phyloP scores from a whole-genome alignment of 2,888 invertebrate species.

The Drosophila diplacantha region DNA sequence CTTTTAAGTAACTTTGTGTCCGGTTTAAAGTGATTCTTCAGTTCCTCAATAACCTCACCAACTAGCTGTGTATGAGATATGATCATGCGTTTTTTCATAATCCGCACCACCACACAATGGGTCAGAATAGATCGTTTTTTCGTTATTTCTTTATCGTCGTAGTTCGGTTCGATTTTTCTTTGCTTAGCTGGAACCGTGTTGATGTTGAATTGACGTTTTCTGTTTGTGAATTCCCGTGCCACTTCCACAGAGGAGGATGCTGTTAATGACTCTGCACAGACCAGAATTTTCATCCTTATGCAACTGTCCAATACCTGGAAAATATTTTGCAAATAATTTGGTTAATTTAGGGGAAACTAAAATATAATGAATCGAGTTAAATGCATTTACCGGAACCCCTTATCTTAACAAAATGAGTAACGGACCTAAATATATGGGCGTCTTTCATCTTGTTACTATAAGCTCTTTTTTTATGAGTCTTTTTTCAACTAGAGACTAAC shows the following conservation, averaged over 20 bases:
- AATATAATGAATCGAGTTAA: neutral
- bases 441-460: no score
- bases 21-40: neutral
- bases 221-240: neutral
- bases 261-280: neutral
- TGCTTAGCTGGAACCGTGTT: neutral
- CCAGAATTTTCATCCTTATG: neutral
- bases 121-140: neutral
- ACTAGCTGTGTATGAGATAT: neutral
- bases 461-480: no score
- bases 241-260: neutral
- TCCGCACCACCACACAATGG: constrained; percentile 3
- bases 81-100: constrained; percentile 4
- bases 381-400: neutral
- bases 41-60: neutral
- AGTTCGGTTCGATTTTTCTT: neutral
- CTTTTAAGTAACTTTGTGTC: neutral
- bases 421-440: no score
- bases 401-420: neutral
- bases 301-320: neutral
- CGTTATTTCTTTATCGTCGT: neutral
- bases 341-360: neutral
- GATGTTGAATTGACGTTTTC: constrained; percentile 1
- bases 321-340: neutral
- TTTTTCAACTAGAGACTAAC: neutral